These are phyloP conservation scores for Anoplolepis gracilipes DNA, from an alignment of 1,140 invertebrate genomes.

Conservation along the genomic window DNA sequence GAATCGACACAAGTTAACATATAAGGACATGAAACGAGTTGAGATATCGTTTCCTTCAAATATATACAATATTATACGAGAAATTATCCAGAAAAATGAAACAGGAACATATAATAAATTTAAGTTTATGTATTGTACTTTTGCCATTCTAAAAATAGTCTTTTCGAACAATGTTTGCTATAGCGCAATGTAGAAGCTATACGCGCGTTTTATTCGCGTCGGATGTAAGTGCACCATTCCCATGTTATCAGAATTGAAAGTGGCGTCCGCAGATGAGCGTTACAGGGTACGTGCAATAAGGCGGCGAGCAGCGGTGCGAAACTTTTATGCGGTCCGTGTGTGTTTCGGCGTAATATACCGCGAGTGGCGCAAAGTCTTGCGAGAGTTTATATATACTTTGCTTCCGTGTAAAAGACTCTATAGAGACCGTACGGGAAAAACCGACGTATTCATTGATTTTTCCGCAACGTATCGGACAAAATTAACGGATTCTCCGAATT, in stretches of 20 bases:
- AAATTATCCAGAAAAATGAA: neutral
- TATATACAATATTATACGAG: neutral
- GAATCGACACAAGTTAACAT: neutral
- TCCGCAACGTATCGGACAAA: neutral
- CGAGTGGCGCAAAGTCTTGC: neutral
- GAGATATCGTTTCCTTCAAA: neutral
- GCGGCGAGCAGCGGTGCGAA: slow-evolving; percentile 42
- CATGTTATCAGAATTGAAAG: slow-evolving; percentile 36
- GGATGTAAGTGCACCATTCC: slow-evolving; percentile 2
- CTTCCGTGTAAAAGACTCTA: slow-evolving; percentile 39
- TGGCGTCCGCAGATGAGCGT: neutral
- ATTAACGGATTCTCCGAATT: neutral
- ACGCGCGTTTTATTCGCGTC: neutral
- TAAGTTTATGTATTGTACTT: neutral
- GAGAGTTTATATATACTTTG: neutral
- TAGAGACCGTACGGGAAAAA: neutral
- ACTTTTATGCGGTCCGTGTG: slow-evolving; percentile 27
- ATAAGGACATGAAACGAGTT: neutral
- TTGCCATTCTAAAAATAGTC: neutral
- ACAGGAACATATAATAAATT: neutral
- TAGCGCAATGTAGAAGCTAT: slow-evolving; percentile 1
- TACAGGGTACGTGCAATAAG: slow-evolving; percentile 13
- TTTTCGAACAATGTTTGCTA: neutral
- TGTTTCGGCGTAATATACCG: slow-evolving; percentile 49
- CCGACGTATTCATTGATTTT: neutral